A percentile compares a stretch with the other conserved stretches of the same genome.
phyloP scores from a whole-genome alignment of 2,888 invertebrate species.

The Rhimphoctona megacephalus region DNA sequence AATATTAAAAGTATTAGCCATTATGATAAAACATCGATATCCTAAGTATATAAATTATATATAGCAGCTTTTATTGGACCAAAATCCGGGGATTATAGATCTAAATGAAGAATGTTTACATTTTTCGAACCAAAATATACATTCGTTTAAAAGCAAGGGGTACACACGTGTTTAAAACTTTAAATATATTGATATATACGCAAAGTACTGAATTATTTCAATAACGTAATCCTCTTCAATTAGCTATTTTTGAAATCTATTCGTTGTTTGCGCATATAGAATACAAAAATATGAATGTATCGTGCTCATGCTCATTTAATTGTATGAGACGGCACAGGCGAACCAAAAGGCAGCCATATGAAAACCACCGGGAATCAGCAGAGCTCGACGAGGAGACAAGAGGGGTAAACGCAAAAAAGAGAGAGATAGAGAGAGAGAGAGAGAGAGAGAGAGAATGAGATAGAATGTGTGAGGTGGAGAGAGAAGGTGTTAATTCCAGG shows the following conservation, averaged over 20 bases:
- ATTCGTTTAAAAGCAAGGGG: neutral
- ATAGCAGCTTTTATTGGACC: neutral
- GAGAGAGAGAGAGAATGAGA: neutral
- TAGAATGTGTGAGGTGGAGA: constrained; percentile 16
- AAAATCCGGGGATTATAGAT: neutral
- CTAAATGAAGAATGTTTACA: neutral
- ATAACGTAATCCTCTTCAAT: constrained; percentile 12
- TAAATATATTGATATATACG: neutral
- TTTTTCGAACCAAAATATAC: neutral
- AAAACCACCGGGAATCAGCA: constrained; percentile 31
- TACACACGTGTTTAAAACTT: neutral
- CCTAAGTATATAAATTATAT: neutral
- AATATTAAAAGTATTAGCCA: constrained; percentile 1
- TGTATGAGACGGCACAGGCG: neutral
- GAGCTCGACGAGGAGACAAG: constrained; percentile 12
- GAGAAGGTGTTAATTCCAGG: constrained; percentile 71
- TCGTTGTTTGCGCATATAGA: neutral
- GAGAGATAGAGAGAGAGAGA: constrained; percentile 3
- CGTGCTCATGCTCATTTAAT: neutral
- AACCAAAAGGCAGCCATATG: constrained; percentile 36
- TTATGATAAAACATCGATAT: neutral
- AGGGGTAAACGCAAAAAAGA: neutral
- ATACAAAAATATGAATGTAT: constrained; percentile 5
- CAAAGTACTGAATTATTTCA: constrained; percentile 18
- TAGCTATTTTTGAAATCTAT: constrained; percentile 19